A percentile compares a stretch with the other conserved stretches of the same genome.
phyloP scores from a whole-genome alignment of 2,888 invertebrate genomes.

The Ischnura elegans region DNA sequence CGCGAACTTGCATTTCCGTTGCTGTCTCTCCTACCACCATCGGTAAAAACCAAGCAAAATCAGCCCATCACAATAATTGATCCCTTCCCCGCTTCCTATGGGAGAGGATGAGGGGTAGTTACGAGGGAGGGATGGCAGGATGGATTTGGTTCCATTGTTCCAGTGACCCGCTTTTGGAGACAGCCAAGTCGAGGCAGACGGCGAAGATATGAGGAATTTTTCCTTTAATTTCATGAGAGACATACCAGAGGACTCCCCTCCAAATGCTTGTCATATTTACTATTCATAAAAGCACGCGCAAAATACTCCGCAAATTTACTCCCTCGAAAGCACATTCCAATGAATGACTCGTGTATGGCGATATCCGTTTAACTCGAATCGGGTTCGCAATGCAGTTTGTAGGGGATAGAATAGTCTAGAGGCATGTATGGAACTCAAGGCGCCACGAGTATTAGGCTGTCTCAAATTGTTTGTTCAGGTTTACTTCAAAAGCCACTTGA shows the following conservation, averaged over 20 bases:
- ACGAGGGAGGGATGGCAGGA: background rate
- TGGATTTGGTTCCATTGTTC: slow-evolving; percentile 18
- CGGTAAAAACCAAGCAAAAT: background rate
- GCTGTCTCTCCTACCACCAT: background rate
- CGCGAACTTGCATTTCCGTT: background rate
- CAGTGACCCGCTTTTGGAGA: slow-evolving; percentile 22
- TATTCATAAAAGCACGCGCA: background rate
- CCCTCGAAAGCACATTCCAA: background rate
- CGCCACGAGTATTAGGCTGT: background rate
- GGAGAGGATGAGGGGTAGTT: background rate
- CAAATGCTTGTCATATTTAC: background rate
- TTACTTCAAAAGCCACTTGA: background rate
- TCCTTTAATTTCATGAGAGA: background rate
- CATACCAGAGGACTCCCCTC: background rate
- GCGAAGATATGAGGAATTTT: background rate
- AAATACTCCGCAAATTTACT: background rate
- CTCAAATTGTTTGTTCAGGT: background rate
- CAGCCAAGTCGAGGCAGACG: background rate
- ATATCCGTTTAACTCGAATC: background rate
- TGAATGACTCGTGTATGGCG: background rate
- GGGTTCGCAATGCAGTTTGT: background rate
- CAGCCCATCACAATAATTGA: slow-evolving; percentile 27
- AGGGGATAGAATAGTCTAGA: background rate
- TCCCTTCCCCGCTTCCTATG: background rate
- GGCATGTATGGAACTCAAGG: background rate